A percentile compares a stretch with the other conserved stretches of the same genome.
phyloP scores from a whole-genome alignment of 1,140 invertebrate genomes.

The Melitaea cinxia region DNA sequence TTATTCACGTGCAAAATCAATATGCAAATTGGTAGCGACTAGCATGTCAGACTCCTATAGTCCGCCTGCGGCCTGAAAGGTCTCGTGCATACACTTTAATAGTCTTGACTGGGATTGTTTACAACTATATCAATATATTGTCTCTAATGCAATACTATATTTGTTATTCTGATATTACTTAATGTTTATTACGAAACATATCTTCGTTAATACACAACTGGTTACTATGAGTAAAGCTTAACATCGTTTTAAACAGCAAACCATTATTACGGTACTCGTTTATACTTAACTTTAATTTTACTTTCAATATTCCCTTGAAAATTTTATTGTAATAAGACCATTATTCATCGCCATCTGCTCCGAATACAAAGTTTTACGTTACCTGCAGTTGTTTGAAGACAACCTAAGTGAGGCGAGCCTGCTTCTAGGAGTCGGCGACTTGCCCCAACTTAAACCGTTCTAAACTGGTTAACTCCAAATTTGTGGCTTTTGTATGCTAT shows the following conservation, averaged over 20 bases:
- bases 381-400: neutral
- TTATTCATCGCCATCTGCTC: neutral
- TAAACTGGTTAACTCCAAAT: slow-evolving; percentile 68
- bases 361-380: slow-evolving; percentile 3
- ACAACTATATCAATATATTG: slow-evolving; percentile 13
- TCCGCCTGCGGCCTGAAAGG: slow-evolving; percentile 40
- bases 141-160: neutral
- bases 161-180: neutral
- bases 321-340: slow-evolving; percentile 1
- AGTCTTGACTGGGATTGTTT: slow-evolving; percentile 12
- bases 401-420: slow-evolving; percentile 21
- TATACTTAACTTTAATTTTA: neutral
- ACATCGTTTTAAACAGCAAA: neutral
- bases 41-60: slow-evolving; percentile 57
- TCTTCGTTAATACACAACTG: neutral
- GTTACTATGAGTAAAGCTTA: neutral
- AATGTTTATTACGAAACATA: neutral
- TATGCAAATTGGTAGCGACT: slow-evolving; percentile 64
- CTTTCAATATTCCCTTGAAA: neutral
- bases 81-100: slow-evolving; percentile 20
- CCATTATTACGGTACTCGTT: neutral
- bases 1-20: slow-evolving; percentile 52
- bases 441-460: slow-evolving; percentile 58
- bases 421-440: slow-evolving; percentile 45
- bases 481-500: slow-evolving; percentile 75